Base-by-base conservation (phyloP, 2,797 vertebrate genomes). In the Ciconia nigra region DNA sequence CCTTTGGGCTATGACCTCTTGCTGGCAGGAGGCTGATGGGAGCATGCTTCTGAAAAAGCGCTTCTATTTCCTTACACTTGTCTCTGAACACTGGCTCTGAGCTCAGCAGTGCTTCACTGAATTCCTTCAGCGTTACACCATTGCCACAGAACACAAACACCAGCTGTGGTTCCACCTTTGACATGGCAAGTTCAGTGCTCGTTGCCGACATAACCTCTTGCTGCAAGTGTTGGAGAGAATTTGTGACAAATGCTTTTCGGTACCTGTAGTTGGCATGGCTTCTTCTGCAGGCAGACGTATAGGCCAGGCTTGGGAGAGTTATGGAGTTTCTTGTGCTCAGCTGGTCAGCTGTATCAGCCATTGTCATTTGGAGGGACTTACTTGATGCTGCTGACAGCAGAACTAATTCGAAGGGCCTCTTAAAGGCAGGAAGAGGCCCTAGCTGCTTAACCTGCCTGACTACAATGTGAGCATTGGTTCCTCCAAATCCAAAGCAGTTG, bases 401-500 rank as follows among this genome's bases (percentile, higher is more conserved):
- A 97, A 99, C 98, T 71, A 98, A 61, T 85, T 98, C 98, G 37
- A 95, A 87, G 33, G 96, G 92, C 44, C 88, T 78, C 91, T 97
- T 92, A 59, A 95, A 96, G 55, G 87, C 42, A 47, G 83, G 83
- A 46, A 95, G 82, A 85, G 69, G 7, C 5, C 78, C 57, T 6
- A 71, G 72, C 84, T 98, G 96, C 69, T 95, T 98, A 66, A 98
- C 82, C 78, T 99, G 98, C 91, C 95, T 99, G 31, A 99, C 96
- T 80, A 99, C 98, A 11, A 88, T 96, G 41, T 99, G 99, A 90
- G 98, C 98, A 96, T 99, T 99, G 69, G 99, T 99, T 69, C 99
- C 99, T 62, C 99, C 99, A 98, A 99, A 99, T 22, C 99, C 99
- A 98, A 99, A 99, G 96, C 98, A 99, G 96, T 99, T 99, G 92